Conservation (phyloP, 2,113 vertebrate genomes). For the Melospiza melodia region DNA sequence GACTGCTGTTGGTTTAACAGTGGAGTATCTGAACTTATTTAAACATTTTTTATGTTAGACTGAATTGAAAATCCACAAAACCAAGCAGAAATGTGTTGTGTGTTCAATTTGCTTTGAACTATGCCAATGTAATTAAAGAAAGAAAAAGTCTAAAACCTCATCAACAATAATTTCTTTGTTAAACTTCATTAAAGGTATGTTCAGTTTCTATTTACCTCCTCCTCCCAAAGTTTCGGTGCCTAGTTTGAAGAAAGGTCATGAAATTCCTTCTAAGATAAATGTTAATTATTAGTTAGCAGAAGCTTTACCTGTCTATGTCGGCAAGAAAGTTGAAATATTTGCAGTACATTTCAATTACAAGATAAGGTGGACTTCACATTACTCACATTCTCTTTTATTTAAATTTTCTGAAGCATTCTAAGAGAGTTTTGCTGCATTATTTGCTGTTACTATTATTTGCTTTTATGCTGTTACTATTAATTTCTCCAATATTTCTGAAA, state of each 20-base stretch:
- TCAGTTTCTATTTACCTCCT: neutral
- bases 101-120: neutral
- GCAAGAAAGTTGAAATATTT: neutral
- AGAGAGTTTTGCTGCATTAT: neutral
- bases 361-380: neutral
- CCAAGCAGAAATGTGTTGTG: neutral
- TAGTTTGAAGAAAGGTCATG: neutral
- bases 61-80: neutral
- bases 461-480: neutral
- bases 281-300: slow-evolving; percentile 36
- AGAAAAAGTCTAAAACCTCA: neutral
- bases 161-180: neutral
- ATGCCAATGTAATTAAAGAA: neutral
- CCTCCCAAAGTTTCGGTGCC: neutral
- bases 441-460: neutral
- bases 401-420: neutral
- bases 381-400: neutral
- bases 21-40: neutral
- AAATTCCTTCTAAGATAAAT: slow-evolving; percentile 5
- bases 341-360: neutral
- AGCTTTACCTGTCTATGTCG: neutral
- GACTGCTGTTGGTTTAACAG: neutral
- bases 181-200: neutral
- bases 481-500: neutral
- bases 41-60: neutral